Evolutionary conservation across 2,797 vertebrate genomes (phyloP), one percentile per base, ranked within the genome.

Genomic region (Xenops minutus): DNA sequence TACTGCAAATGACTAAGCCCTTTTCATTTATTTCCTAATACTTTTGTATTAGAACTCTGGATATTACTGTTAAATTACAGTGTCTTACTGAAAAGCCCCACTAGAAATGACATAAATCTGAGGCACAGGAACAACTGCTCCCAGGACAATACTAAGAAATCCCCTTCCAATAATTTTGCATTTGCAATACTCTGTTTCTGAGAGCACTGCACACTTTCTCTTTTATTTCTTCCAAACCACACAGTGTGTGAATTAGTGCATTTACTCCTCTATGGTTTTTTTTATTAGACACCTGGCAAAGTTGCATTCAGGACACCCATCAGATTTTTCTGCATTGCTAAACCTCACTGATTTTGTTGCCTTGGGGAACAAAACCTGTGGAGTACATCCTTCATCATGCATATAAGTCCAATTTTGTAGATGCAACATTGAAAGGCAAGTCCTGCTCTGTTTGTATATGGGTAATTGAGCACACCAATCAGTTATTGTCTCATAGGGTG

Each of bases 1-100:
- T 75, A 67, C 74, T 67, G 66, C 27, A 82, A 90, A 90, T 61
- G 23, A 92, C 85, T 94, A 76, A 82, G 80, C 10, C 30, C 32
- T 85, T 93, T 88, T 85, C 93, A 92, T 92, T 89, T 89, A 88
- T 69, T 76, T 95, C 66, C 54, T 93, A 91, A 79, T 88, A 82
- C 63, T 87, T 93, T 80, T 74, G 71, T 61, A 41, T 79, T 84
- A 86, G 59, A 93, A 88, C 63, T 76, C 72, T 54, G 63, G 59
- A 88, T 90, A 90, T 82, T 91, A 84, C 84, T 76, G 48, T 78
- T 95, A 89, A 85, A 95, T 88, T 78, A 79, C 54, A 92, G 1
- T 71, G 80, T 58, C 52, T 93, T 52, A 72, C 77, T 76, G 82
- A 92, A 94, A 87, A 95, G 73, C 23, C 22, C 37, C 41, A 77